A percentile compares a stretch with the other conserved stretches of the same genome.
Conservation (phyloP, 2,797 vertebrate species). For the Aselliscus stoliczkanus region DNA sequence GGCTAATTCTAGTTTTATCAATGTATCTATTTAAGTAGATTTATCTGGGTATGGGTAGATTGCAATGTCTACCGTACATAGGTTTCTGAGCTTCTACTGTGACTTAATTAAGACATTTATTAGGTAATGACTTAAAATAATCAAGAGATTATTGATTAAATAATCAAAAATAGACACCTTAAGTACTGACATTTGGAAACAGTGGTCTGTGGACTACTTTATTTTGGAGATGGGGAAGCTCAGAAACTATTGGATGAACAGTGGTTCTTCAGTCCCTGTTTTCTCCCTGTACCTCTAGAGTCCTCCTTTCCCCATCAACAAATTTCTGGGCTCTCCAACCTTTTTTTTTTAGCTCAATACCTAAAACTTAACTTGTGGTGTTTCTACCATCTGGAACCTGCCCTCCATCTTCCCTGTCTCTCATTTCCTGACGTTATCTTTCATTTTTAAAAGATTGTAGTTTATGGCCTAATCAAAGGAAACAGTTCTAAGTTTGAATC, state of each 20-base stretch:
- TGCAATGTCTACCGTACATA: not conserved
- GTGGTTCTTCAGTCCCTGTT: not conserved
- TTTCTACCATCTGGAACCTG: not conserved
- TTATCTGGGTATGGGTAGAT: not conserved
- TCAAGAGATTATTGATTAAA: not conserved
- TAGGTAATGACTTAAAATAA: not conserved
- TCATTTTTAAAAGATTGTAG: not conserved
- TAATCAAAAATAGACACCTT: not conserved
- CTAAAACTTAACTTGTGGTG: not conserved
- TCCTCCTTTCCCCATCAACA: not conserved
- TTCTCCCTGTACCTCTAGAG: not conserved
- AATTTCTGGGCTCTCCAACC: not conserved
- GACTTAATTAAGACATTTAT: not conserved
- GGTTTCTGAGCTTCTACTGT: not conserved
- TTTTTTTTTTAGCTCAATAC: not conserved
- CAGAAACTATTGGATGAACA: not conserved
- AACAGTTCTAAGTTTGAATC: not conserved
- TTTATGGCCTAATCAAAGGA: not conserved
- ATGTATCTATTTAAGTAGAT: not conserved
- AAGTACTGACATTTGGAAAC: not conserved
- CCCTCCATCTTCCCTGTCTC: not conserved
- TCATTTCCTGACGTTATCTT: not conserved
- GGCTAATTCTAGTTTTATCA: not conserved
- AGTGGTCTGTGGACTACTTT: not conserved
- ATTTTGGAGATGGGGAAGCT: not conserved